These are phyloP conservation scores for Planiliza haematocheilus DNA, from an alignment of 2,113 vertebrate species.

Conservation along the genomic window DNA sequence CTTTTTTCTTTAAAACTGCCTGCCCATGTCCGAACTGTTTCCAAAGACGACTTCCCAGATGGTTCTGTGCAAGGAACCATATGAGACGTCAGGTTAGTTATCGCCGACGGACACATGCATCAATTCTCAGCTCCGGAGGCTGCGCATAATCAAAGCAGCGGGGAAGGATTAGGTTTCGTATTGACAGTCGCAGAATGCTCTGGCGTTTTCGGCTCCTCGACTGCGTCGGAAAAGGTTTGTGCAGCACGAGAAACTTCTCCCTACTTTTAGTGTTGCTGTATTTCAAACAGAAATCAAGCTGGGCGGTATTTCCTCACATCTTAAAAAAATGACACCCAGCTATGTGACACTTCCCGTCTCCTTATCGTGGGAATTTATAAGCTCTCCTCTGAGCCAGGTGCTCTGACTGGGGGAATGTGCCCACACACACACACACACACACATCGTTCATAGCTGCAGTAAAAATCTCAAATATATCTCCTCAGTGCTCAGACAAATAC, in stretches of 20 bases:
- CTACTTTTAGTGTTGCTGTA: conserved; percentile 60
- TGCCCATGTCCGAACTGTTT: no score
- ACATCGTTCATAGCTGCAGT: neutral
- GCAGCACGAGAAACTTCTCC: neutral
- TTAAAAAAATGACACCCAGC: conserved; percentile 81
- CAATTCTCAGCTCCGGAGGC: neutral
- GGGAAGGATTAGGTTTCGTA: neutral
- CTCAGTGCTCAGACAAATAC: neutral
- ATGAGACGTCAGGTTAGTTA: no score
- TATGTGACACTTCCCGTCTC: conserved; percentile 81
- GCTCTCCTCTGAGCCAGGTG: conserved; percentile 71
- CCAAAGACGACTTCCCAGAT: no score
- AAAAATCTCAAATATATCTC: neutral
- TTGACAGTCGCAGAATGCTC: neutral
- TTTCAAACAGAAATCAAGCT: conserved; percentile 75
- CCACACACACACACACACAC: neutral
- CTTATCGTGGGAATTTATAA: conserved; percentile 79
- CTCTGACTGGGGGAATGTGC: conserved; percentile 34
- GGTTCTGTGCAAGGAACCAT: no score
- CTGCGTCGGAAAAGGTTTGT: conserved; percentile 7
- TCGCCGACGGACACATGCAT: neutral
- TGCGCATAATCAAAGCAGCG: neutral
- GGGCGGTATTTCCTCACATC: conserved; percentile 77
- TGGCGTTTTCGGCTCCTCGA: neutral
- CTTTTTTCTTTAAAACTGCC: no score